Conservation (phyloP, 1,140 invertebrate species). For the Nasonia vitripennis region DNA sequence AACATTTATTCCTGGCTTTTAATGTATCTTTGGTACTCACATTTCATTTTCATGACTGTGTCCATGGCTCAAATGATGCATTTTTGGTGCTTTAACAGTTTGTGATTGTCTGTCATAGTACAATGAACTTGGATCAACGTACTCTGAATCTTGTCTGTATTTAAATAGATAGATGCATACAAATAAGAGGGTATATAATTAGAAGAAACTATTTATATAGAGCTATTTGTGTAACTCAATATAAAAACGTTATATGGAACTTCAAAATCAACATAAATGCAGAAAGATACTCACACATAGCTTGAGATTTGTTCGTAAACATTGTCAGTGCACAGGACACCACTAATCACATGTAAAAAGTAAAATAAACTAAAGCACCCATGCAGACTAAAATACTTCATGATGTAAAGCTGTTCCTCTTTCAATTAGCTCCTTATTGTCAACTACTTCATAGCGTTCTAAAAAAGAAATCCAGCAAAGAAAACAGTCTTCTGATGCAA, state of each 20-base stretch:
- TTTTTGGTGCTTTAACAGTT: conserved; percentile 36
- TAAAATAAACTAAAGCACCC: conserved; percentile 19
- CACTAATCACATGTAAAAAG: not conserved
- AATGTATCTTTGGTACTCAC: not conserved
- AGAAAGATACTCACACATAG: conserved; percentile 21
- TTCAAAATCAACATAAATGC: not conserved
- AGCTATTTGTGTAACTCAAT: too few relatives aligned
- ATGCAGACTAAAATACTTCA: conserved; percentile 24
- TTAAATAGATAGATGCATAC: not conserved
- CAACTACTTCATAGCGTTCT: not conserved
- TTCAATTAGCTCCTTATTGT: not conserved
- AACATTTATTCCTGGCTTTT: not conserved
- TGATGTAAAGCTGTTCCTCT: not conserved
- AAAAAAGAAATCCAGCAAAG: not conserved
- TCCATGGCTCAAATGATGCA: not conserved
- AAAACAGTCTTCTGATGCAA: too few relatives aligned
- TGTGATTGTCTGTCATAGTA: conserved; percentile 54
- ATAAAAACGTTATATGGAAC: too few relatives aligned
- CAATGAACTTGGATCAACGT: conserved; percentile 63
- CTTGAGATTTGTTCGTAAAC: conserved; percentile 36
- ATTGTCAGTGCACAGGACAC: conserved; percentile 20
- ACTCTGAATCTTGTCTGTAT: conserved; percentile 52
- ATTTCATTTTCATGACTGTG: not conserved
- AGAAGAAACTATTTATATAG: not conserved
- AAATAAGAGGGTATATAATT: not conserved